Evolutionary conservation across 1,140 invertebrate species (phyloP).

Genomic region (Macrobrachium nipponense): DNA sequence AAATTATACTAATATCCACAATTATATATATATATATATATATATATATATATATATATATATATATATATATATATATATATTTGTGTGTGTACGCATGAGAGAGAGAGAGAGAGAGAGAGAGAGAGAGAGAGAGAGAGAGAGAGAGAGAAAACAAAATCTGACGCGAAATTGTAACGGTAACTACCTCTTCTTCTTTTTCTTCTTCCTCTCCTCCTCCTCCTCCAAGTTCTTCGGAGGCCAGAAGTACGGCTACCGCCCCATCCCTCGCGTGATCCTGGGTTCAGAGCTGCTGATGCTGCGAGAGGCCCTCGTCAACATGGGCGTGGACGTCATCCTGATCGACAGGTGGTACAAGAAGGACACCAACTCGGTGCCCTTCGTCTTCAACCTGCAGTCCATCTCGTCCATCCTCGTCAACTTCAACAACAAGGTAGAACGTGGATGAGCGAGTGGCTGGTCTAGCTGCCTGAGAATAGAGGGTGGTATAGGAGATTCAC

Average conservation of each 20-base stretch:
- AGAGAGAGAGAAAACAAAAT: neutral
- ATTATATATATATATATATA: slow-evolving; percentile 26
- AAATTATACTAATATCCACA: slow-evolving; percentile 4
- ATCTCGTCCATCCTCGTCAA: slow-evolving; percentile 97
- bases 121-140: no score
- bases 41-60: slow-evolving; percentile 30
- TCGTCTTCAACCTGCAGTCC: slow-evolving; percentile 93
- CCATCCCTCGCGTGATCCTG: slow-evolving; percentile 94
- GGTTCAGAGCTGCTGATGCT: slow-evolving; percentile 91
- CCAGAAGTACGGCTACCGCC: slow-evolving; percentile 98
- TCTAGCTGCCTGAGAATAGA: neutral
- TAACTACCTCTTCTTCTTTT: no score
- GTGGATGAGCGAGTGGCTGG: neutral
- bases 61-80: slow-evolving; percentile 15
- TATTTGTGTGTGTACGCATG: neutral
- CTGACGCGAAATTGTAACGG: neutral
- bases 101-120: neutral
- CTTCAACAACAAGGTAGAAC: slow-evolving; percentile 94
- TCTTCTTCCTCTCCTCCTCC: neutral
- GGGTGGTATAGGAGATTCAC: no score
- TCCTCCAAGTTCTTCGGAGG: slow-evolving; percentile 86
- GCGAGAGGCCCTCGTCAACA: slow-evolving; percentile 81
- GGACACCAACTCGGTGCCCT: slow-evolving; percentile 94
- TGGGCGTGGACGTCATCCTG: slow-evolving; percentile 85
- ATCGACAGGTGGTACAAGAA: slow-evolving; percentile 97